These are phyloP conservation scores for Pollicipes pollicipes DNA, from an alignment of 1,140 invertebrate genomes.

Conservation along the genomic window DNA sequence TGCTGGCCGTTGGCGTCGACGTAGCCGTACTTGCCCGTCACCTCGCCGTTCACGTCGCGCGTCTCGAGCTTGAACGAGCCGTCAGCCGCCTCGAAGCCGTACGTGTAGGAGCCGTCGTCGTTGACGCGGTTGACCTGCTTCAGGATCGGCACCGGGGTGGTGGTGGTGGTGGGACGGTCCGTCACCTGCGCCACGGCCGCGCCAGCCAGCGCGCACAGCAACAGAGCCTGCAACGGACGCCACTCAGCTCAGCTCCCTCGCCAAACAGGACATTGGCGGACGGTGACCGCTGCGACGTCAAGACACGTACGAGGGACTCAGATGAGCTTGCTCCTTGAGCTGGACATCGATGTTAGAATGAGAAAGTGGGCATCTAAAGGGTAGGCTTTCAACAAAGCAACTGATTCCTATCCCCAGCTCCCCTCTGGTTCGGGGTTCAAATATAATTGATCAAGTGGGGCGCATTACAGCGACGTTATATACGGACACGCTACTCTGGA, in stretches of 20 bases:
- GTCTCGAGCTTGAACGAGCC: conserved; percentile 67
- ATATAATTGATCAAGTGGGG: too few species aligned
- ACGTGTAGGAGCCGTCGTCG: conserved; percentile 65
- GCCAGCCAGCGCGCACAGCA: neutral
- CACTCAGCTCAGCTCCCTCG: neutral
- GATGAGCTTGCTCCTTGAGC: too few species aligned
- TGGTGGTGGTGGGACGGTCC: conserved; percentile 11
- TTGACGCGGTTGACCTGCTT: conserved; percentile 64
- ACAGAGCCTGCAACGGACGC: neutral
- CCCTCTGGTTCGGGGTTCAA: too few species aligned
- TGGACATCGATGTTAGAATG: too few species aligned
- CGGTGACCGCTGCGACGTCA: too few species aligned
- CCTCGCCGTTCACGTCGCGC: conserved; percentile 54
- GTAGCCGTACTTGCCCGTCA: conserved; percentile 71
- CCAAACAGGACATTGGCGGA: too few species aligned
- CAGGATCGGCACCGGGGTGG: conserved; percentile 36
- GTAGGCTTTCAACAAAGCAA: too few species aligned
- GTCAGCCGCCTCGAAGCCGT: conserved; percentile 64
- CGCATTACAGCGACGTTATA: too few species aligned
- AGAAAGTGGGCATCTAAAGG: too few species aligned
- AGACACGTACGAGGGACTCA: too few species aligned
- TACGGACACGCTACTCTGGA: too few species aligned
- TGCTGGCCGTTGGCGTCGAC: conserved; percentile 58
- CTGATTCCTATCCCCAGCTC: too few species aligned
- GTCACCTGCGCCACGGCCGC: neutral